Percentiles rank a stretch among this genome's conserved stretches.
Evolutionary conservation across 2,113 vertebrate species (phyloP).

Genomic region (Arothron firmamentum): DNA sequence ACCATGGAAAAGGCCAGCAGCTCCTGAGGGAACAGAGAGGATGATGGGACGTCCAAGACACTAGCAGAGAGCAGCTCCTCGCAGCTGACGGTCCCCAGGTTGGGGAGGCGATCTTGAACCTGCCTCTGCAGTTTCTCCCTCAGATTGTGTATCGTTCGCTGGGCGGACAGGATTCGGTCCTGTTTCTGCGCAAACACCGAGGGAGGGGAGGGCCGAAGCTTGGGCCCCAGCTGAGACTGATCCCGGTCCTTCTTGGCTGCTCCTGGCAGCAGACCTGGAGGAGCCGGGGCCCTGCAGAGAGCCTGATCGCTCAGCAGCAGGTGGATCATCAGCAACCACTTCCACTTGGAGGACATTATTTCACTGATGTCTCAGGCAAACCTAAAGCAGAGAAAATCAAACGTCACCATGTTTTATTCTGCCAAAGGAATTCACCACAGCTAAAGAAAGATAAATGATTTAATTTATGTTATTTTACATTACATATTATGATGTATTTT

Average conservation of each 20-base stretch:
- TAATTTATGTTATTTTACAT: no score
- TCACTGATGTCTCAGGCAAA: not conserved
- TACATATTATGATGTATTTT: no score
- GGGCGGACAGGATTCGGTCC: conserved; percentile 37
- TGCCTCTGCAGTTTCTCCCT: conserved; percentile 42
- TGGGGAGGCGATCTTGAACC: conserved; percentile 37
- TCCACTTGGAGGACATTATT: conserved; percentile 58
- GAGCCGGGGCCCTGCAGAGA: conserved; percentile 41
- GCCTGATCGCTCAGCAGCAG: conserved; percentile 66
- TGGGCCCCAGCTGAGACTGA: conserved; percentile 7
- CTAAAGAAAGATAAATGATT: no score
- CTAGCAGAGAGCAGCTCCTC: conserved; percentile 61
- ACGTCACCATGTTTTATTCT: no score
- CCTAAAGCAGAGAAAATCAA: not conserved
- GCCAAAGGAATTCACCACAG: no score
- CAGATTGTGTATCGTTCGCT: conserved; percentile 39
- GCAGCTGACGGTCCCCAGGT: conserved; percentile 70
- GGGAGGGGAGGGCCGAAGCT: conserved; percentile 7
- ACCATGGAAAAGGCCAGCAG: conserved; percentile 76
- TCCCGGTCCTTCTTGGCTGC: not conserved
- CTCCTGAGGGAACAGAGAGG: conserved; percentile 65
- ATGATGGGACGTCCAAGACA: conserved; percentile 60
- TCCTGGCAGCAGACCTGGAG: conserved; percentile 10
- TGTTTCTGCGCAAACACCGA: conserved; percentile 3
- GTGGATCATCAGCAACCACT: conserved; percentile 68